Evolutionary conservation across 2,797 vertebrate species (phyloP), one percentile per base, ranked within the genome.

Genomic region (Saxicola maurus): DNA sequence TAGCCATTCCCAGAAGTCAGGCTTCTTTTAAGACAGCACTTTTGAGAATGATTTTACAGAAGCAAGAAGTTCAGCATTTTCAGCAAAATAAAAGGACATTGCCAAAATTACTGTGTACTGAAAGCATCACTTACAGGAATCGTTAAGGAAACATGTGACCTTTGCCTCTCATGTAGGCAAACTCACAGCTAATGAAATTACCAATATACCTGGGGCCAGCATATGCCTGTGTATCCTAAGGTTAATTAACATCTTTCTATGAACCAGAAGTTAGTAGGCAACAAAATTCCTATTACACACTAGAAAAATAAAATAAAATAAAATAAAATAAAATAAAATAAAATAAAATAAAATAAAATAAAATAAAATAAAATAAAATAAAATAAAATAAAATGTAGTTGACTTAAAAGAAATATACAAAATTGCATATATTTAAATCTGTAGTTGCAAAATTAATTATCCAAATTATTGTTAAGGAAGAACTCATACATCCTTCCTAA

Each of bases 111-210:
- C 23, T 52, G 4, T 73, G 28, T 37, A 38, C 20, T 79, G 80
- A 91, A 92, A 86, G n/a, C 31, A 52, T 67, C 67, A 74, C 20
- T 91, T 92, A 81, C 57, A 91, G 74, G 61, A 94, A 92, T 49
- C 55, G 3, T 74, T 84, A 64, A 71, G 86, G 37, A 77, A 80
- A 79, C 3, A 35, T 52, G 40, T 6, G 68, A 13, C 38, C 88
- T 79, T 91, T 35, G 13, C 77, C 9, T 30, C 13, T 87, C 17
- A 17, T n/a, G 23, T 30, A 86, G 53, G 61, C 51, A 86, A 87
- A 84, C 40, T 69, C 38, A 4, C 31, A 61, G 2, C 5, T 81
- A 88, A 89, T 37, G 3, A 71, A 84, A 74, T 82, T 86, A 42
- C 19, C 16, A 51, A 11, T 65, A 60, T 65, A 86, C 20, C 11